Base-by-base conservation (phyloP, 2,888 invertebrate species). In the Amiota minor region DNA sequence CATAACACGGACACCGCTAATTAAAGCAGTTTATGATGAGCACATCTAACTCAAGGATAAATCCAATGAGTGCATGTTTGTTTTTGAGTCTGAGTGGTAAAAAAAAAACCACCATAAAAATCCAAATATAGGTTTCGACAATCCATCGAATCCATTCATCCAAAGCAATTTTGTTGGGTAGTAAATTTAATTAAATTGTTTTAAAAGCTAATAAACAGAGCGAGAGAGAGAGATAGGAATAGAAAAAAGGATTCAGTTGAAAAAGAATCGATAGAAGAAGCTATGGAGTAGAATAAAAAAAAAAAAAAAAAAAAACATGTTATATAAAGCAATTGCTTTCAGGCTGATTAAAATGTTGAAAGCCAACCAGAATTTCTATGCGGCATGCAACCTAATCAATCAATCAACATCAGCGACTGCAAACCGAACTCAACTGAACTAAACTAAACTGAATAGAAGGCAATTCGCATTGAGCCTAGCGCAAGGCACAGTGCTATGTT, bases 311-410 rank as follows among this genome's bases (percentile, higher is more conserved):
- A 20, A 59, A n/a, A 1, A 10, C 20, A 20, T 20, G n/a, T 18
- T 9, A 4, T 35, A 18, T 18, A 49, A 16, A 18, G 47, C 47
- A 65, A 49, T 65, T 65, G 84, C 85, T 82, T 78, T 85, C 83
- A 73, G 81, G 77, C 81, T 82, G 83, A 83, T 85, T 83, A 80
- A 85, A 85, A 84, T 80, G 81, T 79, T 35, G 35, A 35, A 35
- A 84, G 77, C 81, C 80, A 81, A 85, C 84, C 78, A 76, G 79
- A 80, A 78, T 75, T 79, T 74, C 74, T 69, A 79, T 83, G 35
- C 82, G 79, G 75, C 76, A 74, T 69, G 73, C 71, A 73, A 81
- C 77, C 75, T 77, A 76, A 83, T 83, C 82, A 85, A 82, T 83
- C 81, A 79, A 62, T 14, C 65, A 16, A 18, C 18, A 65, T 10